Percentiles rank a stretch among this genome's conserved stretches.
These are phyloP conservation scores for Agrochola macilenta DNA, from an alignment of 2,888 invertebrate species.

Conservation along the genomic window DNA sequence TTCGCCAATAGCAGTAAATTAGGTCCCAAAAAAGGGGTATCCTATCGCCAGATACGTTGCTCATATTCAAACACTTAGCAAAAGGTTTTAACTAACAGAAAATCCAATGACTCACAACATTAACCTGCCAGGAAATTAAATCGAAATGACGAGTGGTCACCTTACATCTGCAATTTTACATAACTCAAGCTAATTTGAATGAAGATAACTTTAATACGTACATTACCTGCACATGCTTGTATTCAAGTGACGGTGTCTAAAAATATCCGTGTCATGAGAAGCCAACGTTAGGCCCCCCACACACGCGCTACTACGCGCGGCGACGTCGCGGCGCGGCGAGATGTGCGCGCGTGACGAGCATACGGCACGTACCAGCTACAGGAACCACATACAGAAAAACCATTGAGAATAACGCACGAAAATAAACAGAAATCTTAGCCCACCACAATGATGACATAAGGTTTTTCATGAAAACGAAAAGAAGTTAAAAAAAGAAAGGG, in stretches of 20 bases:
- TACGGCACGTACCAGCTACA: constrained; percentile 52
- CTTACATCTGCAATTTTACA: constrained; percentile 8
- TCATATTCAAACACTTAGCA: background rate
- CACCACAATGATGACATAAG: background rate
- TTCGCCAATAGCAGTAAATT: background rate
- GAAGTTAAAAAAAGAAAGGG: background rate
- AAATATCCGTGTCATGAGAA: constrained; percentile 54
- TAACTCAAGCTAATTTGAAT: constrained; percentile 20
- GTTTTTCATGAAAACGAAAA: background rate
- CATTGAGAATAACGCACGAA: background rate
- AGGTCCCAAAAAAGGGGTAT: background rate
- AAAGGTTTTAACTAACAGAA: background rate
- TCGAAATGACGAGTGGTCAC: background rate
- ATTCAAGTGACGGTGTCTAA: constrained; percentile 44
- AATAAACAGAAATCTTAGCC: background rate
- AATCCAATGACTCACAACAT: background rate
- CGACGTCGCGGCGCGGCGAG: constrained; percentile 68
- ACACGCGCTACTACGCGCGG: constrained; percentile 68
- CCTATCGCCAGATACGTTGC: background rate
- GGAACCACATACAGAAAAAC: constrained; percentile 20
- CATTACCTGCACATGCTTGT: constrained; percentile 42
- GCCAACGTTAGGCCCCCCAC: constrained; percentile 63
- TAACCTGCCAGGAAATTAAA: background rate
- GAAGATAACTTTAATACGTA: constrained; percentile 34
- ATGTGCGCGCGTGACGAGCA: constrained; percentile 71